These are phyloP conservation scores for Chrysogorgia sp. DNA, from an alignment of 92 coral and sea anemone genomes.

Conservation along the genomic window DNA sequence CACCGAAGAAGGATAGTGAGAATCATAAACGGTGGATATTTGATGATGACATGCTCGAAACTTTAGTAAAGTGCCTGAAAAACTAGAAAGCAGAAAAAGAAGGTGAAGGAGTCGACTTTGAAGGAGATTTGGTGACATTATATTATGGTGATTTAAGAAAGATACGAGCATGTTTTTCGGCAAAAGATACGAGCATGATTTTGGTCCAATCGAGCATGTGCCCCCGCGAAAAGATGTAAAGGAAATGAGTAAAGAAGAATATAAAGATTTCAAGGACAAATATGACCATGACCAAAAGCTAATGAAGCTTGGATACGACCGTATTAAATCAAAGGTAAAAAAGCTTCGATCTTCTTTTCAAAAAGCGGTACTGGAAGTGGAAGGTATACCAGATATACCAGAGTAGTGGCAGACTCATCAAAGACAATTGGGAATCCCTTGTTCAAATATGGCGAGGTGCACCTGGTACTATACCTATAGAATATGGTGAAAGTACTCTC, in stretches of 20 bases:
- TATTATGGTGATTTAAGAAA: constrained; percentile 28
- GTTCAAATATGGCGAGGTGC: constrained; percentile 58
- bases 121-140: not conserved
- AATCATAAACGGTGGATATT: too few species aligned
- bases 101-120: too few species aligned
- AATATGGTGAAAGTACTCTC: constrained; percentile 39
- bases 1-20: too few species aligned
- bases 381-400: too few species aligned
- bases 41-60: too few species aligned
- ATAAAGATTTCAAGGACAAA: constrained; percentile 39
- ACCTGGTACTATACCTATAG: constrained; percentile 46
- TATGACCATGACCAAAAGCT: constrained; percentile 21
- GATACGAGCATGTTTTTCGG: constrained; percentile 19
- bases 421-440: constrained; percentile 44
- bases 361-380: constrained; percentile 28
- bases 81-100: constrained; percentile 3
- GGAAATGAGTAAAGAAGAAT: constrained; percentile 46
- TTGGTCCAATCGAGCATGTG: too few species aligned
- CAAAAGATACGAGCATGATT: too few species aligned
- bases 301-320: constrained; percentile 38
- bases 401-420: constrained; percentile 47
- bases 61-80: constrained; percentile 16
- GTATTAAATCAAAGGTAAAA: constrained; percentile 41
- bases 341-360: constrained; percentile 42
- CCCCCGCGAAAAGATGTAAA: constrained; percentile 22